Evolutionary conservation across 2,797 vertebrate genomes (phyloP).

Genomic region (Setipinna tenuifilis): DNA sequence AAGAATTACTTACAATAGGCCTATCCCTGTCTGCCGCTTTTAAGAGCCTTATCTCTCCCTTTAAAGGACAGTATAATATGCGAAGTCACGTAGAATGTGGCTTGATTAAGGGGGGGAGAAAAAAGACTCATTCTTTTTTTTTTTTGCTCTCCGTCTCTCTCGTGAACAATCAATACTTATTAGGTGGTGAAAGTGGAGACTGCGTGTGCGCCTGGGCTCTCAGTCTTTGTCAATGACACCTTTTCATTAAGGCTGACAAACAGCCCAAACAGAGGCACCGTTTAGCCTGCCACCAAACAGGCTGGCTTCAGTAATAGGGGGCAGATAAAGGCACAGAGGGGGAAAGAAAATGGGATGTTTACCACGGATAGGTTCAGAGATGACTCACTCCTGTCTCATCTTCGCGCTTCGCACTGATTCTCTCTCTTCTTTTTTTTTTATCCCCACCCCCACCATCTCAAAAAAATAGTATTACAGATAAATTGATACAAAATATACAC

Average conservation of each 20-base stretch:
- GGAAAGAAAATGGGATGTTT: slow-evolving; percentile 75
- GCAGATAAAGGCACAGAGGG: slow-evolving; percentile 72
- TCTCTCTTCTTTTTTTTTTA: slow-evolving; percentile 40
- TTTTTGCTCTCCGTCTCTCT: background rate
- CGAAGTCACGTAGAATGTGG: slow-evolving; percentile 6
- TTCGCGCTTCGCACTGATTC: slow-evolving; percentile 21
- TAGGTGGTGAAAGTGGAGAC: slow-evolving; percentile 71
- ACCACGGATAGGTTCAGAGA: slow-evolving; percentile 67
- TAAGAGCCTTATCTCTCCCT: background rate
- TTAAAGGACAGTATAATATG: background rate
- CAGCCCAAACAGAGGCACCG: slow-evolving; percentile 78
- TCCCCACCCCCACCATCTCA: slow-evolving; percentile 3
- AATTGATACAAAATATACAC: background rate
- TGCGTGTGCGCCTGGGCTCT: slow-evolving; percentile 63
- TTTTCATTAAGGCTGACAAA: slow-evolving; percentile 81
- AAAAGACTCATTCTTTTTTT: slow-evolving; percentile 16
- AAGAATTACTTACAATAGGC: background rate
- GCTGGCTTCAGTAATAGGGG: slow-evolving; percentile 73
- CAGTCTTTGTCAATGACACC: slow-evolving; percentile 75
- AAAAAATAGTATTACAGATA: background rate
- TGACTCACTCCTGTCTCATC: slow-evolving; percentile 54
- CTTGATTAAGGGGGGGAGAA: background rate
- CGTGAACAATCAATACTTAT: slow-evolving; percentile 77
- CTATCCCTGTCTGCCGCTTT: background rate
- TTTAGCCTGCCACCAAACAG: slow-evolving; percentile 76